phyloP scores from a whole-genome alignment of 2,797 vertebrate genomes.

The Hemitrygon akajei region DNA sequence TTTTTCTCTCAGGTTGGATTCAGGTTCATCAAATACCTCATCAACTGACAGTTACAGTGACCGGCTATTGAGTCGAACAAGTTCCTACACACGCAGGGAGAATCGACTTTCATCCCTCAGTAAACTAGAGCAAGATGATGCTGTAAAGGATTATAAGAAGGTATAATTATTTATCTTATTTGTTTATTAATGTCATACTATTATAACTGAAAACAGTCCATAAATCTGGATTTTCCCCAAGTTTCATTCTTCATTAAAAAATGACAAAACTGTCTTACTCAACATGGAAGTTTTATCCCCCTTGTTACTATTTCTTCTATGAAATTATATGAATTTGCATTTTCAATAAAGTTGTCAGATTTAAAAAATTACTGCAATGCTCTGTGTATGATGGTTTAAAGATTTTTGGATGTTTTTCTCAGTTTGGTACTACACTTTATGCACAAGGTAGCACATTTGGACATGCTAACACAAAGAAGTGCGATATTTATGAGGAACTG shows the following conservation, averaged over 20 bases:
- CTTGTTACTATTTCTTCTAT: neutral
- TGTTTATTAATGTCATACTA: neutral
- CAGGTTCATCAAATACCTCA: constrained; percentile 52
- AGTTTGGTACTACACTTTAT: neutral
- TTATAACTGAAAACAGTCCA: neutral
- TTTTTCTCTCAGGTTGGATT: constrained; percentile 66
- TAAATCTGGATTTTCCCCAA: neutral
- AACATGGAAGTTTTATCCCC: neutral
- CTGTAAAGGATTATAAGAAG: constrained; percentile 80
- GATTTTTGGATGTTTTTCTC: neutral
- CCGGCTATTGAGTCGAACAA: constrained; percentile 63
- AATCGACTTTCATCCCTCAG: constrained; percentile 71
- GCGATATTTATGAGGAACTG: neutral
- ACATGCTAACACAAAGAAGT: neutral
- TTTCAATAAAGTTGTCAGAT: neutral
- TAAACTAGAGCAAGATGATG: constrained; percentile 68
- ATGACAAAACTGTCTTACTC: neutral
- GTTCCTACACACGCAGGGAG: constrained; percentile 76
- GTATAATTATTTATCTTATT: constrained; percentile 50
- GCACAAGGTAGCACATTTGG: neutral
- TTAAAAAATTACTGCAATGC: neutral
- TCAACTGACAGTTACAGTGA: constrained; percentile 65
- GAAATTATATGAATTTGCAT: neutral
- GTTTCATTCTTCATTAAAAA: neutral
- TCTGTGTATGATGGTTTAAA: neutral